Evolutionary conservation across 2,113 vertebrate genomes (phyloP).

Genomic region (Rhabdornis inornatus): DNA sequence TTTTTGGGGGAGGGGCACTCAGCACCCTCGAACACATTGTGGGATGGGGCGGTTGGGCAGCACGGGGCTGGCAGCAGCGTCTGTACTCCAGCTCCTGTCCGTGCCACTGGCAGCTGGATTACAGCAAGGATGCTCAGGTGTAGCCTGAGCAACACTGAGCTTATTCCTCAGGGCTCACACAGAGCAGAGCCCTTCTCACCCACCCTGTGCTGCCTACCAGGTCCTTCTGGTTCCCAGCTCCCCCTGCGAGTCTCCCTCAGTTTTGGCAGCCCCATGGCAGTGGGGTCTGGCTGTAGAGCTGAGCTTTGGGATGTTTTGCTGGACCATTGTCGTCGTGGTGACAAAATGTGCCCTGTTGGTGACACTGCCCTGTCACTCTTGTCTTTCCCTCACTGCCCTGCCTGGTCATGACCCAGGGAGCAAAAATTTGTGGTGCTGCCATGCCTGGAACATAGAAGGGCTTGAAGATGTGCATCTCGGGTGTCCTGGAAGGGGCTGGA

Average conservation of each 20-base stretch:
- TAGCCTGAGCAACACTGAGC: rapidly evolving
- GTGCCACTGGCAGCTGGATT: not conserved
- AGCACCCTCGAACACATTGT: rapidly evolving
- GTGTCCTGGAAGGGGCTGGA: not conserved
- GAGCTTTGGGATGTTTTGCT: not conserved
- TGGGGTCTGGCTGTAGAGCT: not conserved
- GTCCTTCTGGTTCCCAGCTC: not conserved
- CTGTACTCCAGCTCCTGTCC: not conserved
- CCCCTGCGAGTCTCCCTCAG: rapidly evolving
- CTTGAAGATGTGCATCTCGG: rapidly evolving
- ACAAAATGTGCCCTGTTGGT: not conserved
- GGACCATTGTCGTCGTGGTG: rapidly evolving
- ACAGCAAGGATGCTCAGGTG: rapidly evolving
- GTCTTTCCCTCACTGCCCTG: no score
- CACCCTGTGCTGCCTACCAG: rapidly evolving
- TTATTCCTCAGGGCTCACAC: rapidly evolving
- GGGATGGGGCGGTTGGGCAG: not conserved
- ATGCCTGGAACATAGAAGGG: rapidly evolving
- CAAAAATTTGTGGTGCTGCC: rapidly evolving
- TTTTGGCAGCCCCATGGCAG: not conserved
- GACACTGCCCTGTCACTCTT: no score
- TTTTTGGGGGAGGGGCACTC: not conserved
- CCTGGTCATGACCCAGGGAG: rapidly evolving
- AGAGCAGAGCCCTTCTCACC: rapidly evolving
- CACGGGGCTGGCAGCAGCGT: not conserved